Evolutionary conservation across 1,140 invertebrate species (phyloP), one percentile per base, ranked within the genome.

Genomic region (Harpegnathos saltator): DNA sequence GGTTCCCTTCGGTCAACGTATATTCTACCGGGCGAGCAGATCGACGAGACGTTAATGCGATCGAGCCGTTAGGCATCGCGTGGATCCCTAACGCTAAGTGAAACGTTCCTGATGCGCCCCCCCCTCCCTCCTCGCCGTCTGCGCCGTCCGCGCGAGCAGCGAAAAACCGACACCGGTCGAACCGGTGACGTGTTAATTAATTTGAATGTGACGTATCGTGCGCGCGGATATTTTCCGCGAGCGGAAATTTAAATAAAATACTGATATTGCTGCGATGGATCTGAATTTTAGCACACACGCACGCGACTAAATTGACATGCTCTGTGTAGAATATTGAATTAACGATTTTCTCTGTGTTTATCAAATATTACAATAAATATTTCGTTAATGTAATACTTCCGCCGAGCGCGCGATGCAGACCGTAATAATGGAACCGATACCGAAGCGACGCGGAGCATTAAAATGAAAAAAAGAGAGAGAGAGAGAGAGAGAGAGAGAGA

Each of bases 41-140:
- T 84, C 85, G 72, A 86, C 85, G 74, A 86, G 69, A 56, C 29
- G 59, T 86, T 87, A 84, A 83, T 48, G 69, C 63, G 24, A 59
- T 56, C 48, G 54, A n/a, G 44, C 17, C 58, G 26, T 54, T 73
- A 56, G 33, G 29, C 44, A 7, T 17, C 44, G 62, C 62, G 11
- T 56, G 24, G 71, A 80, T 80, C 65, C 26, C 33, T n/a, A n/a
- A n/a, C 38, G 38, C 52, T 58, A 58, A 80, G 7, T 71, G 33
- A 71, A 80, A 80, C 5, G 63, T 38, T 44, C 26, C 33, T 80
- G n/a, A n/a, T n/a, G n/a, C n/a, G n/a, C n/a, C 44, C 1, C n/a
- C 4, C 54, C 4, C 54, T 19, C 9, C 3, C 14, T 22, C 14
- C 66, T 38, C n/a, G 17, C 59, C 5, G 1, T 33, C 29, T 33